Evolutionary conservation across 2,797 vertebrate genomes (phyloP), one percentile per base, ranked within the genome.

Genomic region (Florisuga fusca): DNA sequence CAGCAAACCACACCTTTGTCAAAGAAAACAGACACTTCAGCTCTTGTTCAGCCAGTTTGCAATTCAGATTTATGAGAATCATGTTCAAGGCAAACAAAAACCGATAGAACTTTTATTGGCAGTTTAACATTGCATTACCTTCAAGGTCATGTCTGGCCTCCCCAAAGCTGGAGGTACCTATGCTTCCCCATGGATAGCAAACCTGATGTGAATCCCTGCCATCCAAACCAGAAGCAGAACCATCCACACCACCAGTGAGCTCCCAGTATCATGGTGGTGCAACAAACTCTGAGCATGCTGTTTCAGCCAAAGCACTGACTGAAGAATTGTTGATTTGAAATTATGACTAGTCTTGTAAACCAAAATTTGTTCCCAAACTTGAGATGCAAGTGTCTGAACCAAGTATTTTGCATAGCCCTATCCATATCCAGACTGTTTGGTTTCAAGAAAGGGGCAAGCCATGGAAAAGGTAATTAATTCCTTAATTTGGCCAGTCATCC

Each of bases 221-320:
- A 38, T 29, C 29, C 38, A 26, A 51, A n/a, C 34, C 51, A 50
- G 33, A 6, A 81, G n/a, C 63, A 54, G 53, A 67, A 73, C 34
- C 50, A 31, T 29, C 48, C 27, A 43, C 31, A 22, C 16, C 7
- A 72, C 36, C 54, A 38, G 31, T 4, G 16, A 89, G 41, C 18
- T 83, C 50, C 59, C 68, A 50, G 36, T 12, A 26, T 26, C 26
- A 29, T 1, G 2, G 14, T 25, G 23, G 9, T 12, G 25, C 18
- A 62, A 29, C n/a, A 34, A 72, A 57, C 38, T 12, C 46, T 2
- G 0, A 0, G 0, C 2, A 11, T 7, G 36, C 43, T 41, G 15
- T 34, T 74, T 80, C 31, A 25, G 61, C 26, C 71, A 66, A 78
- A 75, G 31, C 66, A 75, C 9, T 0, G 4, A 27, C 43, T 38